Evolutionary conservation across 1,140 invertebrate species (phyloP).

Genomic region (Lutraria rhynchaena): DNA sequence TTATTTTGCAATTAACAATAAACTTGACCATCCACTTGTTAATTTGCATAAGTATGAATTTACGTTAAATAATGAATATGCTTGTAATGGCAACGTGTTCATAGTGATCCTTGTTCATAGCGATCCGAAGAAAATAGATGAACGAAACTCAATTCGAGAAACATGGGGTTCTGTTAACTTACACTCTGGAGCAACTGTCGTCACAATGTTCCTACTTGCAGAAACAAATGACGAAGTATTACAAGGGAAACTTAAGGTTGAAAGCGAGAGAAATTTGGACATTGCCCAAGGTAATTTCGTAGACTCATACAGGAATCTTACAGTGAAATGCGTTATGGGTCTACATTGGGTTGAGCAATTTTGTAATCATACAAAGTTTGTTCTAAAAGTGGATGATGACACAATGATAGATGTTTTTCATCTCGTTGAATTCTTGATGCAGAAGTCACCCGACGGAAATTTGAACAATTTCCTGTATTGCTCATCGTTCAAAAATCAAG

Average conservation of each 20-base stretch:
- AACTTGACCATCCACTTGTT: constrained; percentile 10
- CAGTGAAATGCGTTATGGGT: constrained; percentile 89
- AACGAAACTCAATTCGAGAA: constrained; percentile 68
- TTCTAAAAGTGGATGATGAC: constrained; percentile 95
- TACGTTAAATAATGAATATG: constrained; percentile 45
- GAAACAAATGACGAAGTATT: not conserved
- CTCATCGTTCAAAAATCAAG: constrained; percentile 25
- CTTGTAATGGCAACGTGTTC: constrained; percentile 40
- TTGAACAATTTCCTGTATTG: constrained; percentile 44
- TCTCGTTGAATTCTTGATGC: constrained; percentile 30
- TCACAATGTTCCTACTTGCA: constrained; percentile 52
- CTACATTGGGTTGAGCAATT: constrained; percentile 88
- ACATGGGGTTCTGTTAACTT: constrained; percentile 70
- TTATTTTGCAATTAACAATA: constrained; percentile 1
- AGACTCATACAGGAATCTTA: constrained; percentile 74
- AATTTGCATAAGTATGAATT: constrained; percentile 44
- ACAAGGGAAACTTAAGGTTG: constrained; percentile 49
- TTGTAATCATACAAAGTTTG: constrained; percentile 86
- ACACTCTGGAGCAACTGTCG: constrained; percentile 22
- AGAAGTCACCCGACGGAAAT: constrained; percentile 35
- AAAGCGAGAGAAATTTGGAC: constrained; percentile 65
- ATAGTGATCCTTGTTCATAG: constrained; percentile 71
- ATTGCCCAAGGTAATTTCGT: constrained; percentile 73
- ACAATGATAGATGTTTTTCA: constrained; percentile 85
- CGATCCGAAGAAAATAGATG: constrained; percentile 60